phyloP scores from a whole-genome alignment of 53 echinoderm and acorn worm species.

The Zoroaster sp. region DNA sequence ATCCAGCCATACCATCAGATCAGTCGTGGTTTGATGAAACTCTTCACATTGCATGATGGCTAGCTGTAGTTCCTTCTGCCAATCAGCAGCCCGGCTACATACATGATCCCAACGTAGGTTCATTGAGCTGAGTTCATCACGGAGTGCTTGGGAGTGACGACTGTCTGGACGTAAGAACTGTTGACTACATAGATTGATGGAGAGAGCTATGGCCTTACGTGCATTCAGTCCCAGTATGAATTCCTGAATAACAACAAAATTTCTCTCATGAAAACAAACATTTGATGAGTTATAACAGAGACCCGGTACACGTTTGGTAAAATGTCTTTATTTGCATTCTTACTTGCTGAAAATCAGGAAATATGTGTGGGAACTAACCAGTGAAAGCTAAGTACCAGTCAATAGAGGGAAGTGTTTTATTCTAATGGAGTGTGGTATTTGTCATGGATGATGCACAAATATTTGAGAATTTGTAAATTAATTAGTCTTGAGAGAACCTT shows the following conservation, averaged over 20 bases:
- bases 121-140: conserved; percentile 84
- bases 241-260: conserved; percentile 57
- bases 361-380: too few species aligned
- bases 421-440: too few species aligned
- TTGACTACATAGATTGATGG: conserved; percentile 96
- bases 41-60: conserved; percentile 97
- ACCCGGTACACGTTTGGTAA: too few species aligned
- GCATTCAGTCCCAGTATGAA: conserved; percentile 93
- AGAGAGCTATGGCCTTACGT: conserved; percentile 87
- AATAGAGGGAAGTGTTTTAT: too few species aligned
- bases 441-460: too few species aligned
- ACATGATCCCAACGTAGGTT: conserved; percentile 82
- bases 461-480: too few species aligned
- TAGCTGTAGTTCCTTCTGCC: conserved; percentile 92
- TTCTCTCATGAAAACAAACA: too few species aligned
- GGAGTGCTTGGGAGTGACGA: conserved; percentile 69
- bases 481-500: too few species aligned
- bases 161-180: conserved; percentile 85
- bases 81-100: conserved; percentile 69
- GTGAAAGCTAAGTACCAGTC: too few species aligned
- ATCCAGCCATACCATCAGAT: conserved; percentile 73
- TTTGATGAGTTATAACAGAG: too few species aligned
- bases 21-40: conserved; percentile 94
- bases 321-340: too few species aligned
- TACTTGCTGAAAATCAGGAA: too few species aligned